Base-by-base conservation (phyloP, 2,888 invertebrate genomes). In the Acrobasis repandana region DNA sequence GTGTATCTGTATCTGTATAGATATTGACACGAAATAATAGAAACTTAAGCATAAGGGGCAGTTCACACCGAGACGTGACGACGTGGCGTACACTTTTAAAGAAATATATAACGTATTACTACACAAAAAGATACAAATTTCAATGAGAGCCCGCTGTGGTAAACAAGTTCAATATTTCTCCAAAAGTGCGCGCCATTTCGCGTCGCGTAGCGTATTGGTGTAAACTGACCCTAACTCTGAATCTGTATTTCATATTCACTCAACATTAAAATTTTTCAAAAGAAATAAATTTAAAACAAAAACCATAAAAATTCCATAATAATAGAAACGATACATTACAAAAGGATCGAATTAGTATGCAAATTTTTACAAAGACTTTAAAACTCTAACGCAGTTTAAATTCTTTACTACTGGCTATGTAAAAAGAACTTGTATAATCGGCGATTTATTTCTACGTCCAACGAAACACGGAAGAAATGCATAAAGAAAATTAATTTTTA, bases 351-450 rank as follows among this genome's bases (percentile, higher is more conserved):
- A 43, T 54, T 54, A 54, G 16, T 15, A 54, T 54, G 54, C 36
- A 54, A 54, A 54, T 43, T 43, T 54, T 14, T 43, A 54, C 54
- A 38, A 54, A 54, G 54, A 54, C 18, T 54, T 54, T 38, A 54
- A 9, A 54, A 54, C 18, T 54, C 38, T 14, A 38, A 11, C 36
- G 18, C 2, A 11, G 18, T 54, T 54, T 54, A 18, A 18, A 54
- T 54, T 54, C 38, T 38, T 20, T 54, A 5, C 38, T 9, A 54
- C 52, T 54, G 52, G 11, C 36, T 16, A 18, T 49, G 28, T 28
- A 28, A 28, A 28, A 28, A 28, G 28, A 2, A 28, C 28, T 28
- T 28, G 28, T 6, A 28, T 28, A 28, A 28, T 49, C 16, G 36
- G 43, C 18, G 10, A 52, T 36, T 36, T 52, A 52, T 54, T 54